A percentile compares a stretch with the other conserved stretches of the same genome.
Evolutionary conservation across 1,140 invertebrate genomes (phyloP).

Genomic region (Panulirus ornatus): DNA sequence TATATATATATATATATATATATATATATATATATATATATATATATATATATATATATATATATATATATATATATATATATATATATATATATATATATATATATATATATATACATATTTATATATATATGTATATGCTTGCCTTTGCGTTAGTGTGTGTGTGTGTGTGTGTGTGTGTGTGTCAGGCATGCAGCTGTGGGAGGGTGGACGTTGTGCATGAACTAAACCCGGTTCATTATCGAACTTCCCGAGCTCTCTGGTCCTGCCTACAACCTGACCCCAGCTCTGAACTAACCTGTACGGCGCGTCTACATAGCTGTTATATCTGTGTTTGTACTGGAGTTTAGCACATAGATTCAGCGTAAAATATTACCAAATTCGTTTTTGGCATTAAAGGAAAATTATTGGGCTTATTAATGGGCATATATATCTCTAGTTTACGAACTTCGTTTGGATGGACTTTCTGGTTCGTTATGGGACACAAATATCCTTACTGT

Average conservation of each 20-base stretch:
- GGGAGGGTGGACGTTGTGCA: too few species aligned
- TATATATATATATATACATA: neutral
- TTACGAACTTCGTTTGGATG: too few species aligned
- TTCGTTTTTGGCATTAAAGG: too few species aligned
- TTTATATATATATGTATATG: too few species aligned
- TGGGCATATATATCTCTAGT: too few species aligned
- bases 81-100: neutral
- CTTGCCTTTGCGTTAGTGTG: too few species aligned
- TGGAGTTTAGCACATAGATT: neutral
- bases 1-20: neutral
- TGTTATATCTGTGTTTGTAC: neutral
- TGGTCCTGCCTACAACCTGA: neutral
- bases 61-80: neutral
- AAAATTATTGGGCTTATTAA: too few species aligned
- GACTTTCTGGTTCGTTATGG: too few species aligned
- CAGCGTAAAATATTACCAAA: too few species aligned
- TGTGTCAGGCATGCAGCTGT: too few species aligned
- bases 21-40: neutral
- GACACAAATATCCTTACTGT: too few species aligned
- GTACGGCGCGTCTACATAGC: neutral
- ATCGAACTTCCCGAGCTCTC: neutral
- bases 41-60: neutral
- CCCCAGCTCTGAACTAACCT: neutral
- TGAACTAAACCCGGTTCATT: neutral
- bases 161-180: constrained; percentile 2